Conservation (phyloP, 64 coral and sea anemone species). For the Acropora tenuis region DNA sequence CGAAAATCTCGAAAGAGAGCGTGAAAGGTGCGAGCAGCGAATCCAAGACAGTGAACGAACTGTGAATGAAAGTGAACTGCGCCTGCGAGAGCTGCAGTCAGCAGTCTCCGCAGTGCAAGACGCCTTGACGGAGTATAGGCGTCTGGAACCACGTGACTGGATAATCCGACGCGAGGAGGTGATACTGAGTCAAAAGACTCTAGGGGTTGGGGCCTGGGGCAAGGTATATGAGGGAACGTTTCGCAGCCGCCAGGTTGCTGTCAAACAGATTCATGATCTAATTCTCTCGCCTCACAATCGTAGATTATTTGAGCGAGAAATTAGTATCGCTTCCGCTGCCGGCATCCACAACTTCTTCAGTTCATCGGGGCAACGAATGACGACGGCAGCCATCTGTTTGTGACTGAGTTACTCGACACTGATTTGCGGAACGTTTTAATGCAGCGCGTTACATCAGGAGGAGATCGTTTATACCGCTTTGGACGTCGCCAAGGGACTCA, state of each 20-base stretch:
- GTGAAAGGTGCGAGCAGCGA: slow-evolving; percentile 59
- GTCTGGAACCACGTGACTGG: too few relatives aligned
- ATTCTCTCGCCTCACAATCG: slow-evolving; percentile 81
- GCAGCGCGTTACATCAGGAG: too few relatives aligned
- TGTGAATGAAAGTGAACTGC: slow-evolving; percentile 47
- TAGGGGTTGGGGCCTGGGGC: slow-evolving; percentile 90
- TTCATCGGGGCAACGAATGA: slow-evolving; percentile 72
- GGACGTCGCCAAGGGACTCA: too few relatives aligned
- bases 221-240: slow-evolving; percentile 83
- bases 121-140: too few relatives aligned
- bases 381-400: slow-evolving; percentile 58
- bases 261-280: slow-evolving; percentile 91
- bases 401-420: slow-evolving; percentile 86
- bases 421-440: too few relatives aligned
- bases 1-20: slow-evolving; percentile 41
- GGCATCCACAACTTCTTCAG: slow-evolving; percentile 80
- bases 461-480: too few relatives aligned
- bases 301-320: slow-evolving; percentile 82
- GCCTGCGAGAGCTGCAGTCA: slow-evolving; percentile 65
- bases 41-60: slow-evolving; percentile 59
- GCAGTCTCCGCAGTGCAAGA: slow-evolving; percentile 65
- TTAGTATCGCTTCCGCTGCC: slow-evolving; percentile 74
- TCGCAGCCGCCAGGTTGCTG: slow-evolving; percentile 77
- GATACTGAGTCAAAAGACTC: slow-evolving; percentile 59
- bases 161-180: slow-evolving; percentile 73